These are phyloP conservation scores for Serripes groenlandicus DNA, from an alignment of 2,888 invertebrate genomes.

Conservation along the genomic window DNA sequence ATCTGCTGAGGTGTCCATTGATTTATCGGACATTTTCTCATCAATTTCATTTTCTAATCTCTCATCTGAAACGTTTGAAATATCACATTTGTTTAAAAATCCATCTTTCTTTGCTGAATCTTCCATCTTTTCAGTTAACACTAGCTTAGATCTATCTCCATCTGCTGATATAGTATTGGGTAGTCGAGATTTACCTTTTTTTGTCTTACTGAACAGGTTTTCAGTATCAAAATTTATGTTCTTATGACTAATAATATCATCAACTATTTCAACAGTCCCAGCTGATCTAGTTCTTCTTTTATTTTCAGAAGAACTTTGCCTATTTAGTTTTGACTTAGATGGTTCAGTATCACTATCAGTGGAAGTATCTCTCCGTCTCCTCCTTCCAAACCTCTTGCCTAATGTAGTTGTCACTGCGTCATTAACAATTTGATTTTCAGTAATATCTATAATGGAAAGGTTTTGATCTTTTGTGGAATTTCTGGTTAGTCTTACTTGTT, in stretches of 20 bases:
- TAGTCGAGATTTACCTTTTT: neutral
- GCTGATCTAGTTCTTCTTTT: slow-evolving; percentile 6
- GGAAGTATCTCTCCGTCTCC: neutral
- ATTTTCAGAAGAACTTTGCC: neutral
- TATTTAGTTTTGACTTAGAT: neutral
- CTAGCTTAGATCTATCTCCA: neutral
- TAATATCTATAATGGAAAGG: too few relatives aligned
- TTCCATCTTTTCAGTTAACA: neutral
- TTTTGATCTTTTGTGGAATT: too few relatives aligned
- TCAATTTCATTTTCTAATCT: neutral
- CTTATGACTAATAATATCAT: neutral
- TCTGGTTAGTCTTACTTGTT: too few relatives aligned
- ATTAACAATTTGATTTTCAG: neutral
- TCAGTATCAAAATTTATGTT: neutral
- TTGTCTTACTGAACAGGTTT: neutral
- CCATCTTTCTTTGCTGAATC: neutral
- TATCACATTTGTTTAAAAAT: neutral
- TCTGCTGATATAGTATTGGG: neutral
- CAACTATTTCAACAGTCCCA: neutral
- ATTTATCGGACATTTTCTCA: neutral
- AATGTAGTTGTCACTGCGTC: neutral
- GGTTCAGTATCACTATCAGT: slow-evolving; percentile 11
- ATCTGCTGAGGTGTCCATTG: neutral
- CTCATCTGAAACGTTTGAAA: neutral
- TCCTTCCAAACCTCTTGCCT: neutral